Percentiles rank a stretch among this genome's conserved stretches.
phyloP scores from a whole-genome alignment of 2,113 vertebrate species.

The Cyanoramphus novaezelandiae region DNA sequence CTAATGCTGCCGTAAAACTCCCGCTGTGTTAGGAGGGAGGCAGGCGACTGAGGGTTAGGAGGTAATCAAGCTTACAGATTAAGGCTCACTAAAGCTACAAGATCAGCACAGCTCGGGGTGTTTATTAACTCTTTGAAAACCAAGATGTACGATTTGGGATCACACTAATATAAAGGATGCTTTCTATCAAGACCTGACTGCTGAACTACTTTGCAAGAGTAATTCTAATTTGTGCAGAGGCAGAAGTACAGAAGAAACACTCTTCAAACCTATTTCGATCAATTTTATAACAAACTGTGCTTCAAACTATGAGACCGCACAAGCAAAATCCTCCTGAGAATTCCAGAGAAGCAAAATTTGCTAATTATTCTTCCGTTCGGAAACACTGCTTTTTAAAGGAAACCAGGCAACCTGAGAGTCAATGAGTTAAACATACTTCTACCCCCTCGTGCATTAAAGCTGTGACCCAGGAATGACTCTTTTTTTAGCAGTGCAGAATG shows the following conservation, averaged over 20 bases:
- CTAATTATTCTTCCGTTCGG: neutral
- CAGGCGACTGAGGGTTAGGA: slow-evolving; percentile 75
- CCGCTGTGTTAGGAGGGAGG: slow-evolving; percentile 67
- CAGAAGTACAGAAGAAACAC: neutral
- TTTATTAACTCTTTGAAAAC: slow-evolving; percentile 79
- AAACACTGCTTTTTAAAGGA: neutral
- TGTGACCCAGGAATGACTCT: neutral
- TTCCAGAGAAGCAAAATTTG: neutral
- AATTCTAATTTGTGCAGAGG: neutral
- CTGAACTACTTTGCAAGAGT: neutral
- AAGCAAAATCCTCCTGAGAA: neutral
- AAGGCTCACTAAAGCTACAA: slow-evolving; percentile 82
- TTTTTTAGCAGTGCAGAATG: neutral
- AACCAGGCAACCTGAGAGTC: neutral
- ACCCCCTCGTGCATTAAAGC: fast-evolving
- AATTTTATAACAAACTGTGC: neutral
- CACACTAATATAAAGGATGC: neutral
- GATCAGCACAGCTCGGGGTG: slow-evolving; percentile 77
- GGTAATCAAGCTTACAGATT: slow-evolving; percentile 88
- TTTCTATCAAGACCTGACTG: slow-evolving; percentile 27
- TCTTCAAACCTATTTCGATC: neutral
- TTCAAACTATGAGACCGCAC: fast-evolving
- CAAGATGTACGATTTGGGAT: neutral
- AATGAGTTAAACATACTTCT: neutral
- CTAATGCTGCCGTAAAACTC: slow-evolving; percentile 78